Evolutionary conservation across 2,113 vertebrate genomes (phyloP).

Genomic region (Notiomystis cincta): DNA sequence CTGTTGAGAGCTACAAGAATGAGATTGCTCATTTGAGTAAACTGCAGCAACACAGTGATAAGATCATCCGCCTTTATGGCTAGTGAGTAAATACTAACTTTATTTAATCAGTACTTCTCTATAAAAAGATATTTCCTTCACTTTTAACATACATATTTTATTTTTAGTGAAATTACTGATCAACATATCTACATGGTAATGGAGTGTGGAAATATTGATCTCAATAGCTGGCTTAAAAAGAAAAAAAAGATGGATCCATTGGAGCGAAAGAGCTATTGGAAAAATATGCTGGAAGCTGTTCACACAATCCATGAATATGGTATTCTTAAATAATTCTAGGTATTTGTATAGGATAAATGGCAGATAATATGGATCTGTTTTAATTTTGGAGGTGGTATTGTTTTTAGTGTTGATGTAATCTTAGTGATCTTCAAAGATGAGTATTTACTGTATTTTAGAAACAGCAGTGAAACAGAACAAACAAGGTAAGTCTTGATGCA

Average conservation of each 20-base stretch:
- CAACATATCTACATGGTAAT: constrained; percentile 94
- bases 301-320: constrained; percentile 94
- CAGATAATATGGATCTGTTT: background rate
- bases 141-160: background rate
- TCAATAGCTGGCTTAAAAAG: constrained; percentile 95
- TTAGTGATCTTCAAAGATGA: background rate
- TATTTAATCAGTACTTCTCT: background rate
- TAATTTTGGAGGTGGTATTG: background rate
- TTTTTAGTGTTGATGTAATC: background rate
- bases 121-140: background rate
- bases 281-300: constrained; percentile 97
- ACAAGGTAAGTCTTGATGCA: background rate
- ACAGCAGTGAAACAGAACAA: background rate
- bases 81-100: constrained; percentile 79
- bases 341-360: background rate
- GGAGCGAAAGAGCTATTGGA: constrained; percentile 96
- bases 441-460: background rate
- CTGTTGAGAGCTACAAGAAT: constrained; percentile 91
- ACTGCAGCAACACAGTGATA: constrained; percentile 92
- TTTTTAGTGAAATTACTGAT: constrained; percentile 88
- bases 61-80: constrained; percentile 93
- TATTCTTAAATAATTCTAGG: constrained; percentile 55
- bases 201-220: constrained; percentile 96
- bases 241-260: constrained; percentile 86
- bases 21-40: constrained; percentile 94